phyloP scores from a whole-genome alignment of 1,140 invertebrate genomes.

The Saxidomus purpurata region DNA sequence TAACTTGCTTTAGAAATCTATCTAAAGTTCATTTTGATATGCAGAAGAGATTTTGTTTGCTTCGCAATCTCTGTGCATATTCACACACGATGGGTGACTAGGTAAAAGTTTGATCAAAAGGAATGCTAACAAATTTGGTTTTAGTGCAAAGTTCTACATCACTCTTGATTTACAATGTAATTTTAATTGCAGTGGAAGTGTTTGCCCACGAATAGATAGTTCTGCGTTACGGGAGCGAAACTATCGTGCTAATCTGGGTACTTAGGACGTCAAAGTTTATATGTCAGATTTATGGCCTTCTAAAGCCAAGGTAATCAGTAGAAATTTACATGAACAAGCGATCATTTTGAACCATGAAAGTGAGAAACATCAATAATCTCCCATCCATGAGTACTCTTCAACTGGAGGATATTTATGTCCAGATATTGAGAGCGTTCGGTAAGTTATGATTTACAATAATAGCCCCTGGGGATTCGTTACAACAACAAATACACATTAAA shows the following conservation, averaged over 20 bases:
- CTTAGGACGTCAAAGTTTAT: conserved; percentile 3
- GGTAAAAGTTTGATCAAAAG: no score
- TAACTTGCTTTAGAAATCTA: no score
- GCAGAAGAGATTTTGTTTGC: no score
- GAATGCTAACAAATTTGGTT: not conserved
- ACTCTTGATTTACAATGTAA: conserved; percentile 2
- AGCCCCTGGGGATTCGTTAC: conserved; percentile 4
- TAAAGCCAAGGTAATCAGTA: not conserved
- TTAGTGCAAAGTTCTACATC: not conserved
- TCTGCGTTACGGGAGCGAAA: not conserved
- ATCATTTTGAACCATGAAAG: not conserved
- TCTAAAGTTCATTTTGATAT: no score
- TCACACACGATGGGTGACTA: no score
- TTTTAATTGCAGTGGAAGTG: not conserved
- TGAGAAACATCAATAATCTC: not conserved
- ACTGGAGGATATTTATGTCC: not conserved
- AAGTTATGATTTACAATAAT: conserved; percentile 46
- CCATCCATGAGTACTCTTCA: conserved; percentile 25
- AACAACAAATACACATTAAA: not conserved
- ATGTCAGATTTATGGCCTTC: conserved; percentile 2
- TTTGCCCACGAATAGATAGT: not conserved
- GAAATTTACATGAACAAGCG: not conserved
- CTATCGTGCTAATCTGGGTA: not conserved
- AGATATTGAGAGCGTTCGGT: not conserved
- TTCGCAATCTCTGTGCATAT: no score